phyloP scores from a whole-genome alignment of 2,113 vertebrate species.

The Indicator maculatus region DNA sequence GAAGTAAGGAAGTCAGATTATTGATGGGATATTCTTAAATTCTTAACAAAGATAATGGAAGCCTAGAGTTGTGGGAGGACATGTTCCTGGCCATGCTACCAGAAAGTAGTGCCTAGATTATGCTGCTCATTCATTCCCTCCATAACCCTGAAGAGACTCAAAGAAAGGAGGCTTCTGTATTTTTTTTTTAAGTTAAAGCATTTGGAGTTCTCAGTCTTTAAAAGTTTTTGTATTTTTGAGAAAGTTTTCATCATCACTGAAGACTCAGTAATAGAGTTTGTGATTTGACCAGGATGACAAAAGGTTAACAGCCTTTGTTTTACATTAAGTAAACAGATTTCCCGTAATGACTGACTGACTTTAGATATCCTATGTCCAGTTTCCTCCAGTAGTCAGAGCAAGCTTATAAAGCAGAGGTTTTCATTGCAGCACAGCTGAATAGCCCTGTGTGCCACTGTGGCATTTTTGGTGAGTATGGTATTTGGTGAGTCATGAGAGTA shows the following conservation, averaged over 20 bases:
- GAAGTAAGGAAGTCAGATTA: neutral
- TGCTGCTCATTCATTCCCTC: rapidly evolving
- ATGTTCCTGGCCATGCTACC: neutral
- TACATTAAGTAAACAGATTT: neutral
- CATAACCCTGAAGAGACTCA: rapidly evolving
- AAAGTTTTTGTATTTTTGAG: neutral
- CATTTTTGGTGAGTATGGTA: neutral
- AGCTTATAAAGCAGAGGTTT: neutral
- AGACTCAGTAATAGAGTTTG: neutral
- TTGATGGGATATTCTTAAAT: too few relatives aligned
- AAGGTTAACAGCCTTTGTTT: neutral
- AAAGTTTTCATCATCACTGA: neutral
- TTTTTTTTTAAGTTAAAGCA: neutral
- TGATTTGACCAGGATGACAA: neutral
- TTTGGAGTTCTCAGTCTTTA: neutral
- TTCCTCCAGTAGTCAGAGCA: neutral
- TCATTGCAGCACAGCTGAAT: rapidly evolving
- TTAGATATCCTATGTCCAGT: neutral
- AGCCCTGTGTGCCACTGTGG: rapidly evolving
- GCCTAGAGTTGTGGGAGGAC: rapidly evolving
- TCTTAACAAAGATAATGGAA: neutral
- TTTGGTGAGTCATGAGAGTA: neutral
- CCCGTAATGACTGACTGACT: neutral
- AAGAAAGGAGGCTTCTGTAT: neutral
- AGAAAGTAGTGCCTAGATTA: neutral